A percentile compares a stretch with the other conserved stretches of the same genome.
Conservation (phyloP, 2,797 vertebrate species). For the Pseudopleuronectes americanus region DNA sequence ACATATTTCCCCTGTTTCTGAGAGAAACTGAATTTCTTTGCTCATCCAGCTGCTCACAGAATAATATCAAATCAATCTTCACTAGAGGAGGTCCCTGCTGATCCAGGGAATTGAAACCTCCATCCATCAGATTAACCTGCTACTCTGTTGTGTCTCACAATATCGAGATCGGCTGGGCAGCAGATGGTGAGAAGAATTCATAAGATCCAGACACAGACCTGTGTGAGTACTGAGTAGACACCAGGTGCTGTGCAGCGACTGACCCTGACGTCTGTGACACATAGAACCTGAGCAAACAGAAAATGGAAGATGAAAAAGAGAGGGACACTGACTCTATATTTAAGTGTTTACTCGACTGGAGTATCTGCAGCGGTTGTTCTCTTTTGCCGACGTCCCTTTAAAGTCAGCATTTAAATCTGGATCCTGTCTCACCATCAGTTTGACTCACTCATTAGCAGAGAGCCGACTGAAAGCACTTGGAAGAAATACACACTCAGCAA, state of each 20-base stretch:
- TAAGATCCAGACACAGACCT: not conserved
- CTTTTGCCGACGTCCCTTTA: not conserved
- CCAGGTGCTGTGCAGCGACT: not conserved
- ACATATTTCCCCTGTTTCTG: slow-evolving; percentile 17
- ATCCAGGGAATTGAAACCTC: slow-evolving; percentile 14
- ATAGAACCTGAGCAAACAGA: not conserved
- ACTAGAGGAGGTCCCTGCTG: slow-evolving; percentile 9
- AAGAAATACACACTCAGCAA: slow-evolving; percentile 21
- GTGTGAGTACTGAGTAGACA: not conserved
- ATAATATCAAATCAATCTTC: slow-evolving; percentile 2
- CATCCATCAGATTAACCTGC: slow-evolving; percentile 3
- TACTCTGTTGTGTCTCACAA: not conserved
- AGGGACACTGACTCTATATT: not conserved
- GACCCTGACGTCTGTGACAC: not conserved
- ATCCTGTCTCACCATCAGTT: slow-evolving; percentile 1
- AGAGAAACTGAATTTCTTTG: slow-evolving; percentile 4
- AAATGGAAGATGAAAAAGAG: not conserved
- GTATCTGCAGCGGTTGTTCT: no score
- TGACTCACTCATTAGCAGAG: slow-evolving; percentile 10
- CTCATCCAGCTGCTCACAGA: not conserved
- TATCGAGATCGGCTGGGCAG: not conserved
- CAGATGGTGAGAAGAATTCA: not conserved
- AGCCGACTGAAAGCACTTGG: slow-evolving; percentile 5
- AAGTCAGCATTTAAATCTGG: slow-evolving; percentile 14
- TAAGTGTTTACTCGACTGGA: not conserved